These are phyloP conservation scores for Laticauda colubrina DNA, from an alignment of 2,113 vertebrate species.

Conservation along the genomic window DNA sequence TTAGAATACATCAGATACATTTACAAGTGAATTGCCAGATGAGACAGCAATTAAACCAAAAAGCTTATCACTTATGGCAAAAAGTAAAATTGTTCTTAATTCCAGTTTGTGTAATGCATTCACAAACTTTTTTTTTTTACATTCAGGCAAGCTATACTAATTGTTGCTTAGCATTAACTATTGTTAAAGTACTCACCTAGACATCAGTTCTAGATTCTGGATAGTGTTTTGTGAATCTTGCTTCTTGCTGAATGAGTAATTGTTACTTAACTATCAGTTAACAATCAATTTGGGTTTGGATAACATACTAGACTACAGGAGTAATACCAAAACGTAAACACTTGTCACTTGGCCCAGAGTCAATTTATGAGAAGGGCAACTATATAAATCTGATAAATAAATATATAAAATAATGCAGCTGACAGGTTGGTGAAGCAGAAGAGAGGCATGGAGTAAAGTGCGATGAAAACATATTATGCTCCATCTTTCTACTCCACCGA, in stretches of 20 bases:
- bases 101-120: neutral
- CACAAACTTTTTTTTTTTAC: neutral
- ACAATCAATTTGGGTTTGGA: neutral
- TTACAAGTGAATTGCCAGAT: neutral
- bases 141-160: neutral
- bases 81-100: neutral
- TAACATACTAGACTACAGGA: neutral
- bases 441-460: neutral
- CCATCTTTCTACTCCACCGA: neutral
- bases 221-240: neutral
- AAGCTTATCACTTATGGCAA: neutral
- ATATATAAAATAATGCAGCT: neutral
- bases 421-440: neutral
- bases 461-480: neutral
- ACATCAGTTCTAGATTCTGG: neutral
- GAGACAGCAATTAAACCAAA: neutral
- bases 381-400: neutral
- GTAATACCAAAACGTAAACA: neutral
- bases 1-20: neutral
- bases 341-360: neutral
- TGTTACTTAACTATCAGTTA: neutral
- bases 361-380: neutral
- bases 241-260: neutral
- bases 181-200: neutral
- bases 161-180: neutral